Evolutionary conservation across 2,888 invertebrate species (phyloP).

Genomic region (Andrena bicolor): DNA sequence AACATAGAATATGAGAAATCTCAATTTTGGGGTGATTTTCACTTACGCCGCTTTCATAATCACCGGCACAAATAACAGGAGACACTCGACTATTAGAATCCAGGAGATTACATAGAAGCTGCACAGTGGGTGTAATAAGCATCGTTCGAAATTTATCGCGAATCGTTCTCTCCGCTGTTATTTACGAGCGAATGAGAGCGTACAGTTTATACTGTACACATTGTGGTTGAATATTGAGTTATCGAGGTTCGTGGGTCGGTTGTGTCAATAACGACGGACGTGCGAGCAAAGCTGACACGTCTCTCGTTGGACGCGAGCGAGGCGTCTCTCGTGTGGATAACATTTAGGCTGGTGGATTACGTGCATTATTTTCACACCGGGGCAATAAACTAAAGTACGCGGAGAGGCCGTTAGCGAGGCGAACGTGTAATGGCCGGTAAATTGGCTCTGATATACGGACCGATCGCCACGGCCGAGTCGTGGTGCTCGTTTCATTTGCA

Average conservation of each 20-base stretch:
- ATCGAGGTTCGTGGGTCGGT: neutral
- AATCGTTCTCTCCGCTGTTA: neutral
- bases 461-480: slow-evolving; percentile 48
- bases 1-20: too few relatives aligned
- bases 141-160: neutral
- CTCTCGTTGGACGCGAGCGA: neutral
- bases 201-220: neutral
- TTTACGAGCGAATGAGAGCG: neutral
- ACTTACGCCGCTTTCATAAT: too few relatives aligned
- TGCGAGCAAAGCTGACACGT: neutral
- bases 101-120: too few relatives aligned
- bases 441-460: slow-evolving; percentile 64
- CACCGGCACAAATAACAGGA: neutral
- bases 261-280: neutral
- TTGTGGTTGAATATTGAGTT: slow-evolving; percentile 16
- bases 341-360: slow-evolving; percentile 54
- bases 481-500: slow-evolving; percentile 56
- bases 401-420: slow-evolving; percentile 54
- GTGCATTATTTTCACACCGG: slow-evolving; percentile 56
- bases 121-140: neutral
- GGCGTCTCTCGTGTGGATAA: slow-evolving; percentile 3
- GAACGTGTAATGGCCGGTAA: slow-evolving; percentile 67
- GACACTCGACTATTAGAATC: neutral
- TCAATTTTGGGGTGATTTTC: too few relatives aligned
- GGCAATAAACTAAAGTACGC: slow-evolving; percentile 57